Percentiles rank a stretch among this genome's conserved stretches.
Evolutionary conservation across 2,113 vertebrate genomes (phyloP).

Genomic region (Trochalopteron elliotii): DNA sequence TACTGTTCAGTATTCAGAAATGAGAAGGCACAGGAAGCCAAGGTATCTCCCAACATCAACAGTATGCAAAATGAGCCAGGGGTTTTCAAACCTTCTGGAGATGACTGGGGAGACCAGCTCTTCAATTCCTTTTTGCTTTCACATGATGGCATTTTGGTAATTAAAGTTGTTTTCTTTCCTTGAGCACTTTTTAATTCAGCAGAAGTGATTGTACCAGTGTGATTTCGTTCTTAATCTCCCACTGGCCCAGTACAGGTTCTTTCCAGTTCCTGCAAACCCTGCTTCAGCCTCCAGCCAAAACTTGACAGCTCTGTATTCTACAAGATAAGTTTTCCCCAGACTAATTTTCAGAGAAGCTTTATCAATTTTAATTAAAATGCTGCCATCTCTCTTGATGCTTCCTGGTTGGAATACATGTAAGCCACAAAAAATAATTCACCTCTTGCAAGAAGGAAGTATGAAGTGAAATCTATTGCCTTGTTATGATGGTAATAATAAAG

Average conservation of each 20-base stretch:
- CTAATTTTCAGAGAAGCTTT: conserved; percentile 67
- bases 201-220: conserved; percentile 18
- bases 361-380: conserved; percentile 75
- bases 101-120: neutral
- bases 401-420: conserved; percentile 32
- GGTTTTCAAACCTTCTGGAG: conserved; percentile 15
- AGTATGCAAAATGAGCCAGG: neutral
- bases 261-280: conserved; percentile 7
- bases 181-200: conserved; percentile 30
- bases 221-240: neutral
- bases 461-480: neutral
- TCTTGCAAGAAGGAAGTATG: conserved; percentile 6
- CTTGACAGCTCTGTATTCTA: conserved; percentile 33
- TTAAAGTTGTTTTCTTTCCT: conserved; percentile 47
- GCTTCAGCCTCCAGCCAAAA: conserved; percentile 51
- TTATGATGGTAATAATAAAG: neutral
- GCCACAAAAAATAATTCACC: neutral
- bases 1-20: neutral
- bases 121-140: conserved; percentile 16
- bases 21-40: neutral
- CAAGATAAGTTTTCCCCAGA: conserved; percentile 50
- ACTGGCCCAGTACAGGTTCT: neutral
- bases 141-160: conserved; percentile 27
- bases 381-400: conserved; percentile 39
- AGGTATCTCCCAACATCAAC: neutral